These are phyloP conservation scores for Onthophagus sagittarius DNA, from an alignment of 2,888 invertebrate species.

Conservation along the genomic window DNA sequence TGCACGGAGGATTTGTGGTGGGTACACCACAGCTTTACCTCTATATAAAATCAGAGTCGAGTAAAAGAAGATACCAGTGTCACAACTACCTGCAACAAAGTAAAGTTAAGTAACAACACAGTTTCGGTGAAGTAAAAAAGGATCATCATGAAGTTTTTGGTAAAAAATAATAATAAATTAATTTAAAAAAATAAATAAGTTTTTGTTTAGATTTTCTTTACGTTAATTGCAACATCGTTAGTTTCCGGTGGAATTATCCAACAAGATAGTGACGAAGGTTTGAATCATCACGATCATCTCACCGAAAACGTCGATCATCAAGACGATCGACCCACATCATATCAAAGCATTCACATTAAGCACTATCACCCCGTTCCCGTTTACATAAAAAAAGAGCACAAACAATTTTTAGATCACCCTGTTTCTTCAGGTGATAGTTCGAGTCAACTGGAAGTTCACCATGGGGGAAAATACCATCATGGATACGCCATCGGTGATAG, in stretches of 20 bases:
- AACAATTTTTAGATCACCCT: slow-evolving; percentile 61
- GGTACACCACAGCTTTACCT: neutral
- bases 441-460: slow-evolving; percentile 36
- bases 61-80: neutral
- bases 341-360: slow-evolving; percentile 66
- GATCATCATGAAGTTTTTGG: slow-evolving; percentile 2
- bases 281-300: slow-evolving; percentile 7
- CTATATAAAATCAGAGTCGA: neutral
- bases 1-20: neutral
- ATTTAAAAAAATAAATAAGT: too few species aligned
- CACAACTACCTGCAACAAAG: neutral
- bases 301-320: neutral
- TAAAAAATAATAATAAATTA: neutral
- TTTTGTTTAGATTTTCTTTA: slow-evolving; percentile 11
- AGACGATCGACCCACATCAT: slow-evolving; percentile 55
- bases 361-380: slow-evolving; percentile 69
- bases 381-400: slow-evolving; percentile 65
- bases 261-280: slow-evolving; percentile 15
- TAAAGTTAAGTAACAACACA: neutral
- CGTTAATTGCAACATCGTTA: neutral
- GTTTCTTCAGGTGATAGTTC: slow-evolving; percentile 57
- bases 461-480: slow-evolving; percentile 35
- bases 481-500: slow-evolving; percentile 33
- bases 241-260: slow-evolving; percentile 6
- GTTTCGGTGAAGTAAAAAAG: neutral